phyloP scores from a whole-genome alignment of 1,140 invertebrate species.

The Plectrocnemia conspersa region DNA sequence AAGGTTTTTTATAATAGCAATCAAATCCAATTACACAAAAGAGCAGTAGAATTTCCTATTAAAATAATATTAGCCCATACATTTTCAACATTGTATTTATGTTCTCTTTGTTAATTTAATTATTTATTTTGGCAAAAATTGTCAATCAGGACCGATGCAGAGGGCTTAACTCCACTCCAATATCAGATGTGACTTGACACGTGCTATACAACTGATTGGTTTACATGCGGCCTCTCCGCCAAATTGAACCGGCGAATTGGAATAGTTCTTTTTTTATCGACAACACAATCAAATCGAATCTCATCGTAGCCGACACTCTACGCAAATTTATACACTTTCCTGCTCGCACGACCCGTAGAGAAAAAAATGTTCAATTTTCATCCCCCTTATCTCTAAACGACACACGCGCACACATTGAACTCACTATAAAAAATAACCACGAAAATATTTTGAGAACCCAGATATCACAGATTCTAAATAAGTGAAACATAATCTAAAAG shows the following conservation, averaged over 20 bases:
- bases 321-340: neutral
- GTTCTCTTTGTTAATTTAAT: too few species aligned
- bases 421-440: neutral
- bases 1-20: too few species aligned
- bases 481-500: too few species aligned
- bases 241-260: slow-evolving; percentile 20
- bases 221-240: slow-evolving; percentile 16
- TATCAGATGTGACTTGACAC: slow-evolving; percentile 24
- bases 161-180: slow-evolving; percentile 2
- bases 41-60: too few species aligned
- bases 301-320: neutral
- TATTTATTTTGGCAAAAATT: too few species aligned
- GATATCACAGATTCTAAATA: neutral
- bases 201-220: slow-evolving; percentile 22
- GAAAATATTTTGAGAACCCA: neutral
- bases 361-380: neutral
- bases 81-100: too few species aligned
- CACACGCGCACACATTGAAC: neutral
- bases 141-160: slow-evolving; percentile 22
- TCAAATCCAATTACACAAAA: too few species aligned
- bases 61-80: too few species aligned
- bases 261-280: slow-evolving; percentile 12
- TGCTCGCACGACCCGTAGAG: neutral
- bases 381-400: neutral
- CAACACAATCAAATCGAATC: slow-evolving; percentile 3